These are phyloP conservation scores for Drosophila rhopaloa DNA, from an alignment of 1,140 invertebrate species.

Conservation along the genomic window DNA sequence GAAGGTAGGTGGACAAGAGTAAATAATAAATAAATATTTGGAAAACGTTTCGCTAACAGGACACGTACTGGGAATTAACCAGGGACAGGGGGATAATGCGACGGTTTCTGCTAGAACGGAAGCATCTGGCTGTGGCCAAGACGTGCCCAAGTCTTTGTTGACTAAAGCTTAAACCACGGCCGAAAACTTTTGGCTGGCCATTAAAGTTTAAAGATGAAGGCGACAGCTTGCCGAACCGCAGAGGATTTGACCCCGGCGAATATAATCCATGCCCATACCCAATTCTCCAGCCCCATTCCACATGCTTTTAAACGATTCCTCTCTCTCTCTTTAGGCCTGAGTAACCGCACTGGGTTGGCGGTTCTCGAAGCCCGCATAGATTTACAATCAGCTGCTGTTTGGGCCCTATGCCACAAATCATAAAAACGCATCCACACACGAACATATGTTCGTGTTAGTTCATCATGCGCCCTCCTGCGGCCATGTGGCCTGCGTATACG, in stretches of 20 bases:
- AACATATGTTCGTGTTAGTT: constrained; percentile 44
- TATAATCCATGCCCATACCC: constrained; percentile 23
- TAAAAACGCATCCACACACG: constrained; percentile 69
- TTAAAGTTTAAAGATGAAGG: constrained; percentile 82
- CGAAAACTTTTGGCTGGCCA: constrained; percentile 64
- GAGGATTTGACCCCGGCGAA: constrained; percentile 51
- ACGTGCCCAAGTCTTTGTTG: constrained; percentile 69
- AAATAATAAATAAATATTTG: constrained; percentile 83
- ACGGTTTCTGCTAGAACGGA: constrained; percentile 20
- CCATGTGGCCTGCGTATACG: constrained; percentile 66
- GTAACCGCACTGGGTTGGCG: constrained; percentile 45
- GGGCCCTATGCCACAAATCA: constrained; percentile 76
- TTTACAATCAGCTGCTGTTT: constrained; percentile 69
- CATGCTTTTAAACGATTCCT: constrained; percentile 37
- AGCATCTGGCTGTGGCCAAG: constrained; percentile 51
- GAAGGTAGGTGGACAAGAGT: constrained; percentile 75
- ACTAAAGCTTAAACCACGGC: constrained; percentile 50
- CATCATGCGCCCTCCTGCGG: constrained; percentile 40
- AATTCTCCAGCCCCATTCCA: neutral
- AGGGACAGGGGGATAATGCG: constrained; percentile 13
- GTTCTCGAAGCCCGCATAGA: constrained; percentile 58
- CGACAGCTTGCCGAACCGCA: constrained; percentile 66
- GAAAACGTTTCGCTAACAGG: constrained; percentile 72
- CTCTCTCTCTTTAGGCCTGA: constrained; percentile 25
- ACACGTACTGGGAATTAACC: constrained; percentile 78